These are phyloP conservation scores for Motacilla alba DNA, from an alignment of 2,113 vertebrate genomes.

Conservation along the genomic window DNA sequence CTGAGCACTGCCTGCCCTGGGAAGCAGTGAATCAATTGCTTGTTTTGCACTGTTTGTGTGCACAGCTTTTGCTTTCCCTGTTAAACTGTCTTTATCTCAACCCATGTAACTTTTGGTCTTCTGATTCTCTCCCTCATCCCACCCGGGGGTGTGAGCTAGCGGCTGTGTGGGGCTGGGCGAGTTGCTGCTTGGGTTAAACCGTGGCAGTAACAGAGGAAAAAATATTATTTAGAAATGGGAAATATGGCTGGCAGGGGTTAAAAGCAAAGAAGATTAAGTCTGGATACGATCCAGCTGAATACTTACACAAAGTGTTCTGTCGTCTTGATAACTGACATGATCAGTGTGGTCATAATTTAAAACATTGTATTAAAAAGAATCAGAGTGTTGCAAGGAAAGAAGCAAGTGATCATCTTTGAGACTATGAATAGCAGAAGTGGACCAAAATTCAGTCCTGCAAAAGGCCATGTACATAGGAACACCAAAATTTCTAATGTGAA, in stretches of 20 bases:
- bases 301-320: not conserved
- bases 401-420: not conserved
- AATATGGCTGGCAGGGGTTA: not conserved
- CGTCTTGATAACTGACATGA: not conserved
- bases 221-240: not conserved
- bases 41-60: not conserved
- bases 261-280: not conserved
- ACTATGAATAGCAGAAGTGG: not conserved
- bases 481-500: not conserved
- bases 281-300: not conserved
- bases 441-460: not conserved
- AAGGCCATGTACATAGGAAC: not conserved
- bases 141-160: rapidly evolving
- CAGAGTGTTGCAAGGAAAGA: not conserved
- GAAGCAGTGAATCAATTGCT: not conserved
- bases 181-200: not conserved
- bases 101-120: not conserved
- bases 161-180: not conserved
- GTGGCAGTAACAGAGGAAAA: not conserved
- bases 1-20: not conserved
- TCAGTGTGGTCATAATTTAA: not conserved
- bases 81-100: not conserved
- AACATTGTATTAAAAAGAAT: not conserved
- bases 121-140: not conserved
- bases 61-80: not conserved